Percentiles rank a stretch among this genome's conserved stretches.
Conservation (phyloP, 2,888 invertebrate species). For the Oxytorus armatus region DNA sequence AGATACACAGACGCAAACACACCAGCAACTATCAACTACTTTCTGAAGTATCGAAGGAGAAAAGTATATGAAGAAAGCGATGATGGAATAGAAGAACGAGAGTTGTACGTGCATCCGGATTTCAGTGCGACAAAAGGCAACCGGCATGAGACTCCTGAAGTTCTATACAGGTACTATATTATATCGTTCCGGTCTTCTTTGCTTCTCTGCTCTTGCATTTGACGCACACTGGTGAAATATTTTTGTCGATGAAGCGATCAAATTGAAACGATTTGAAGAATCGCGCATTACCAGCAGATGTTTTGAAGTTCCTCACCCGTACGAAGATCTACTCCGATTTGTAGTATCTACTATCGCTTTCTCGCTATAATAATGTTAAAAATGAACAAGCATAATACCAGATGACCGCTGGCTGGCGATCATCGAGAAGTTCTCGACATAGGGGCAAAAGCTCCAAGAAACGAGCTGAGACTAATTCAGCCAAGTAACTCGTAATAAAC, state of each 20-base stretch:
- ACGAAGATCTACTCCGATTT: conserved; percentile 37
- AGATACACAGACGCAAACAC: conserved; percentile 3
- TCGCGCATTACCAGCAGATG: conserved; percentile 50
- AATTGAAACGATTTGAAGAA: conserved; percentile 47
- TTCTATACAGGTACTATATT: conserved; percentile 38
- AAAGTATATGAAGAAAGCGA: conserved; percentile 24
- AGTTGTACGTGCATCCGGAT: conserved; percentile 61
- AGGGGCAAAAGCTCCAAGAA: no score
- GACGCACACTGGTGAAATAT: conserved; percentile 42
- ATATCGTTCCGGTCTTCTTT: no score
- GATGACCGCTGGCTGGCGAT: not conserved
- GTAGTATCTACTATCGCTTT: conserved; percentile 15
- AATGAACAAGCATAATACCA: not conserved
- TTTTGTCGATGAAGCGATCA: conserved; percentile 53
- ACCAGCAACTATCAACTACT: conserved; percentile 17
- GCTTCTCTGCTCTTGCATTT: conserved; percentile 44
- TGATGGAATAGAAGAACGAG: conserved; percentile 57
- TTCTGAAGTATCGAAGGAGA: conserved; percentile 40
- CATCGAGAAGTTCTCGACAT: no score
- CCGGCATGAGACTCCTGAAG: conserved; percentile 41
- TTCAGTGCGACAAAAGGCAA: conserved; percentile 60
- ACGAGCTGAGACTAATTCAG: no score
- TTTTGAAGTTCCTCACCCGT: conserved; percentile 22
- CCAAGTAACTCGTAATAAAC: no score
- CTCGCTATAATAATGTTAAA: not conserved